These are phyloP conservation scores for Sardinella longiceps DNA, from an alignment of 2,797 vertebrate genomes.

Conservation along the genomic window DNA sequence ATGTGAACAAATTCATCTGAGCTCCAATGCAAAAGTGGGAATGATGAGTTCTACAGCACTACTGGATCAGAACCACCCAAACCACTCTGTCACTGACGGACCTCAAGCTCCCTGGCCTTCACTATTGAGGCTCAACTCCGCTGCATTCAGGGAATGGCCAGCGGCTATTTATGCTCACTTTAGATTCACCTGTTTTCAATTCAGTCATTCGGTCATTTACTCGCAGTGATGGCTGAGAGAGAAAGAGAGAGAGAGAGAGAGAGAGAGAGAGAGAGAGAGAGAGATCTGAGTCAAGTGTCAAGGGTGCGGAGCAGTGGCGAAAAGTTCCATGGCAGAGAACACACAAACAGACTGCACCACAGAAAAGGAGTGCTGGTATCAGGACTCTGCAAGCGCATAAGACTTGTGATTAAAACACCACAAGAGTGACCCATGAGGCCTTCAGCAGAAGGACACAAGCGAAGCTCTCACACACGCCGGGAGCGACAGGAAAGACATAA, in stretches of 20 bases:
- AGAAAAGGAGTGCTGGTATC: not conserved
- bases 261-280: not conserved
- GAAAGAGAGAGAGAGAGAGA: not conserved
- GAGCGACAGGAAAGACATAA: not conserved
- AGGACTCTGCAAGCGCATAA: not conserved
- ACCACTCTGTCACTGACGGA: not conserved
- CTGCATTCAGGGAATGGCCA: not conserved
- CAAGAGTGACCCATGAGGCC: constrained; percentile 38
- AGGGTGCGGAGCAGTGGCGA: not conserved
- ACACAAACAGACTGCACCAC: not conserved
- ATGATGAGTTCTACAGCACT: constrained; percentile 14
- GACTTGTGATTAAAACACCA: constrained; percentile 57
- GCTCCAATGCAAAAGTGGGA: not conserved
- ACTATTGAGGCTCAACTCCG: not conserved
- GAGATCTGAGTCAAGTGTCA: not conserved
- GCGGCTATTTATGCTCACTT: not conserved
- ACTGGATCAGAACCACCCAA: not conserved
- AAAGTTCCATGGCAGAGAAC: not conserved
- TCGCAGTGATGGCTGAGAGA: not conserved
- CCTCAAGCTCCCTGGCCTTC: not conserved
- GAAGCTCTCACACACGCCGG: not conserved
- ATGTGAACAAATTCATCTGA: not conserved
- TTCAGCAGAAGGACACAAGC: not conserved
- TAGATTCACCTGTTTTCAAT: constrained; percentile 17
- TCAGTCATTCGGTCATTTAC: not conserved